Evolutionary conservation across 1,140 invertebrate species (phyloP), one percentile per base, ranked within the genome.

Genomic region (Lerema accius): DNA sequence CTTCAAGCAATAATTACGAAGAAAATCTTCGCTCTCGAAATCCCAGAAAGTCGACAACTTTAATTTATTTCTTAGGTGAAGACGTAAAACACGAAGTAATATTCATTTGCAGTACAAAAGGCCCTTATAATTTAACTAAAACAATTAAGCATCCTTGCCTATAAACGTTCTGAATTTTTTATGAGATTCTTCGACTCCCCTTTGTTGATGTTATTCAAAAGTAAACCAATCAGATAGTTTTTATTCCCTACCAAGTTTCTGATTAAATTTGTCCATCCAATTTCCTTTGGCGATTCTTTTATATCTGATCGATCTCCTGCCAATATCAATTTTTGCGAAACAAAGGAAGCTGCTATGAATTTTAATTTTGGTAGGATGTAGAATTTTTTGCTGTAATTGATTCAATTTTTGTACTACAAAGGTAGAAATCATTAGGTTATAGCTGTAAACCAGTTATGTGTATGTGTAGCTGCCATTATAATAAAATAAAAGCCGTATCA

Each of bases 161-260:
- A 58, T 46, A 58, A 58, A 14, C 55, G 40, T 42, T 46, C 9
- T 58, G 55, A 58, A 46, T 58, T 46, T 58, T 58, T 58, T 26
- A 58, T 46, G 42, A 58, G 28, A 17, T 35, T 45, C 14, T 28
- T 28, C 28, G 46, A 58, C 55, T 32, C 32, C 35, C 42, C 46
- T 58, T 17, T 58, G 28, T 58, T 23, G 7, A 32, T 56, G 19
- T 23, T 32, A 32, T 58, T 45, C 42, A 46, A 15, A 35, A 7
- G 39, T 26, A 28, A 35, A 46, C 26, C 26, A 50, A 50, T 50
- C 16, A 50, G 48, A 50, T 50, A 50, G 48, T 50, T 50, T 37
- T 50, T 50, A 50, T 50, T 50, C 48, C n/a, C 9, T 13, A 9
- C 48, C 48, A 50, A 35, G 48, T 50, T 50, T 37, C n/a, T 50